Evolutionary conservation across 2,888 invertebrate genomes (phyloP).

Genomic region (Dione juno): DNA sequence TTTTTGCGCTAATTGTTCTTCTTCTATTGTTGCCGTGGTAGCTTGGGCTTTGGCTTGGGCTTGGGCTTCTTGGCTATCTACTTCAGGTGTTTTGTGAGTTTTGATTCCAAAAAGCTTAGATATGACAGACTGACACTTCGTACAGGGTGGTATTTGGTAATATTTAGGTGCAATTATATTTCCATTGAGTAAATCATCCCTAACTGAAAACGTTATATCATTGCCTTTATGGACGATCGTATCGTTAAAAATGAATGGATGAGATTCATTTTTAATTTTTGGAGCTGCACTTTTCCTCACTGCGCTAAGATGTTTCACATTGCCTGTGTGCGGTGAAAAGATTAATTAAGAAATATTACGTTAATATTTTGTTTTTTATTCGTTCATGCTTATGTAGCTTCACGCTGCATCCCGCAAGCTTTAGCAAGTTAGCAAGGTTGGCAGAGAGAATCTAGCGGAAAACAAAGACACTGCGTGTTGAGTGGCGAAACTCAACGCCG

Average conservation of each 20-base stretch:
- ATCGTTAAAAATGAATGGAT: slow-evolving; percentile 24
- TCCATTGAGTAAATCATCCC: slow-evolving; percentile 16
- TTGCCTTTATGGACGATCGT: slow-evolving; percentile 31
- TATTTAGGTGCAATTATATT: slow-evolving; percentile 18
- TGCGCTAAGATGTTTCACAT: slow-evolving; percentile 29
- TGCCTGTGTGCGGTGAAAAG: slow-evolving; percentile 24
- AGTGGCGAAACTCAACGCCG: too few relatives aligned
- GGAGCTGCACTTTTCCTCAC: slow-evolving; percentile 35
- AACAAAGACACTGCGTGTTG: too few relatives aligned
- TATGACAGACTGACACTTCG: slow-evolving; percentile 24
- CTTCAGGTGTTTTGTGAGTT: not conserved
- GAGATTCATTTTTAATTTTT: slow-evolving; percentile 23
- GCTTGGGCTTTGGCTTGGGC: slow-evolving; percentile 33
- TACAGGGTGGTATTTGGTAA: slow-evolving; percentile 12
- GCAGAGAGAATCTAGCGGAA: too few relatives aligned
- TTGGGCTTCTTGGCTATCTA: not conserved
- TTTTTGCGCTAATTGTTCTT: slow-evolving; percentile 60
- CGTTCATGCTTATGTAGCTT: too few relatives aligned
- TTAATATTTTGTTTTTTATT: too few relatives aligned
- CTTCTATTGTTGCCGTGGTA: slow-evolving; percentile 53
- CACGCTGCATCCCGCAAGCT: too few relatives aligned
- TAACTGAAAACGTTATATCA: not conserved
- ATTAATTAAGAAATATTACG: not conserved
- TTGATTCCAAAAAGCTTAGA: slow-evolving; percentile 29
- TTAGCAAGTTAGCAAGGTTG: too few relatives aligned